Percentiles rank a stretch among this genome's conserved stretches.
These are phyloP conservation scores for Drosophila barbarae DNA, from an alignment of 2,888 invertebrate species.

Conservation along the genomic window DNA sequence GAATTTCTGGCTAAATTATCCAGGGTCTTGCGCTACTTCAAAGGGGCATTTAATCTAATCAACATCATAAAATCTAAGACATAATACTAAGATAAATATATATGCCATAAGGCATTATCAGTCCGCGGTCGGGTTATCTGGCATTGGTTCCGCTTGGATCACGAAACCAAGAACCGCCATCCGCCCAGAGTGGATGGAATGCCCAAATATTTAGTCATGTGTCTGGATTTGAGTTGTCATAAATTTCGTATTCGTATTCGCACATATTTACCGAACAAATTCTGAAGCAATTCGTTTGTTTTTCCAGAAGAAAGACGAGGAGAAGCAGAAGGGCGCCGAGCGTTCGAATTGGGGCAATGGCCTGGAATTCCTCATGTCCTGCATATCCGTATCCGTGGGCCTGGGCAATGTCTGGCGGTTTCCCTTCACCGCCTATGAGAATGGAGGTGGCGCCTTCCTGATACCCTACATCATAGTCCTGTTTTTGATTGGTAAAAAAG, in stretches of 20 bases:
- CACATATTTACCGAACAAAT: conserved; percentile 13
- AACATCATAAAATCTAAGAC: conserved; percentile 1
- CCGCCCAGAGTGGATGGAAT: conserved; percentile 6
- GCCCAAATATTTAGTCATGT: conserved; percentile 33
- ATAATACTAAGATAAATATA: conserved; percentile 17
- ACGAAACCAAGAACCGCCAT: background rate
- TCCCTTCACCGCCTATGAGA: conserved; percentile 84
- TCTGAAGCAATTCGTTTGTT: background rate
- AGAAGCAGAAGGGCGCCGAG: conserved; percentile 31
- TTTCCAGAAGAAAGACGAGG: conserved; percentile 52
- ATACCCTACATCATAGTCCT: conserved; percentile 87
- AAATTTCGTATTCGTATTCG: conserved; percentile 8
- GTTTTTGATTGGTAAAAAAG: conserved; percentile 81
- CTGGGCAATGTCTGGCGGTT: conserved; percentile 87
- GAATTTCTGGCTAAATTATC: background rate
- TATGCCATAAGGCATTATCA: conserved; percentile 21
- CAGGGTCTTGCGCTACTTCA: conserved; percentile 4
- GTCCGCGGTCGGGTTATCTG: conserved; percentile 5
- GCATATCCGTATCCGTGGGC: conserved; percentile 87
- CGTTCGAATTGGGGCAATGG: conserved; percentile 80
- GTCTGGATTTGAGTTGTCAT: conserved; percentile 13
- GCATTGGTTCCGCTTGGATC: conserved; percentile 6
- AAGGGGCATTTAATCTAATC: conserved; percentile 20
- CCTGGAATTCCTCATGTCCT: conserved; percentile 87
- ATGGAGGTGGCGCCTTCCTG: conserved; percentile 87